These are phyloP conservation scores for Trichomycterus rosablanca DNA, from an alignment of 2,113 vertebrate genomes.

Conservation along the genomic window DNA sequence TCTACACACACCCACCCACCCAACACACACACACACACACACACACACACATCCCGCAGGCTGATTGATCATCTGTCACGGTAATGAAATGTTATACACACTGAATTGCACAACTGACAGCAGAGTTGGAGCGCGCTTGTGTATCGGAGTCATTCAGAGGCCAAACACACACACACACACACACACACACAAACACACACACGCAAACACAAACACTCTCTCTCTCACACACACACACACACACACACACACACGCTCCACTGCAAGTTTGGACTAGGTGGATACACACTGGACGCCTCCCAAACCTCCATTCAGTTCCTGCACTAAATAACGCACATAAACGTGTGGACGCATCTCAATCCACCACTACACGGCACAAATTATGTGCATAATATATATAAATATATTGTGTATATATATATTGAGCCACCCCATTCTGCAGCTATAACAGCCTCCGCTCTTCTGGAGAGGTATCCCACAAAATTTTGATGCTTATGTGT, in stretches of 20 bases:
- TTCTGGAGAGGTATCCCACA: no score
- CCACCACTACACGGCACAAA: no score
- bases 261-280: conserved; percentile 5
- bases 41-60: conserved; percentile 3
- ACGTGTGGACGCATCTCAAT: no score
- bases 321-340: no score
- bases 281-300: background rate
- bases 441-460: no score
- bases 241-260: background rate
- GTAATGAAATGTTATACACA: conserved; percentile 21
- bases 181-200: background rate
- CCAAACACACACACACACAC: conserved; percentile 8
- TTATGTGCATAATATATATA: no score
- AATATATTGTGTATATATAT: no score
- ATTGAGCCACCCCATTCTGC: no score
- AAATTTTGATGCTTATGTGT: no score
- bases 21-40: background rate
- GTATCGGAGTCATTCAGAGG: conserved; percentile 21
- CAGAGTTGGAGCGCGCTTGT: conserved; percentile 15
- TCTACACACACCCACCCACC: no score
- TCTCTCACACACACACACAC: background rate
- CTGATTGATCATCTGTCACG: conserved; percentile 33
- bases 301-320: no score
- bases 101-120: conserved; percentile 11
- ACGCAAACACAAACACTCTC: conserved; percentile 1